Conservation (phyloP, 2,888 invertebrate species). For the Synanthedon tipuliformis region DNA sequence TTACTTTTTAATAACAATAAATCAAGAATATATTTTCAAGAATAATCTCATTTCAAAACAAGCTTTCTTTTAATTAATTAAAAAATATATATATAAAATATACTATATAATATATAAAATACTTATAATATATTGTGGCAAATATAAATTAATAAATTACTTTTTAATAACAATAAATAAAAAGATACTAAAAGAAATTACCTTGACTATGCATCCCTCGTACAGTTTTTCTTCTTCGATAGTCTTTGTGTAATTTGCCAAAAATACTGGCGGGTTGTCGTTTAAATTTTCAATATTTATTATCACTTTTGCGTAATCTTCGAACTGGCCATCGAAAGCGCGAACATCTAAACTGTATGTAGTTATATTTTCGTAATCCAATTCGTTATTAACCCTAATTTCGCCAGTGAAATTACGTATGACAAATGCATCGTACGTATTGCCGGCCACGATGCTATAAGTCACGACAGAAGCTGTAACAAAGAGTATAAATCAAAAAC, state of each 20-base stretch:
- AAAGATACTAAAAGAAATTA: constrained; percentile 26
- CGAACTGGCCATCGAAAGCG: constrained; percentile 86
- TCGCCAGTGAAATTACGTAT: constrained; percentile 89
- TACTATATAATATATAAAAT: too few relatives aligned
- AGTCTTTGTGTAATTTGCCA: constrained; percentile 77
- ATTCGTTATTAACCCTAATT: constrained; percentile 79
- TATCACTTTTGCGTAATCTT: constrained; percentile 84
- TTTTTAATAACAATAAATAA: too few relatives aligned
- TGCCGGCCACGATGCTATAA: constrained; percentile 90
- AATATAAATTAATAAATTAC: too few relatives aligned
- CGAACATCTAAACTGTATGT: constrained; percentile 85
- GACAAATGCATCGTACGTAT: constrained; percentile 85
- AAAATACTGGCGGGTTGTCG: constrained; percentile 91
- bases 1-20: too few relatives aligned
- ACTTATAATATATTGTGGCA: too few relatives aligned
- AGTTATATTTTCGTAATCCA: constrained; percentile 89
- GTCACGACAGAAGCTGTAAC: constrained; percentile 79
- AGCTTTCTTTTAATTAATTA: too few relatives aligned
- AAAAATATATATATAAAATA: too few relatives aligned
- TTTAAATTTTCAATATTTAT: constrained; percentile 92
- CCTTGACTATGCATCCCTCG: constrained; percentile 76
- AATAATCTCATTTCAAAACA: too few relatives aligned
- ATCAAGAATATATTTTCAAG: too few relatives aligned
- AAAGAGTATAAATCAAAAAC: constrained; percentile 1
- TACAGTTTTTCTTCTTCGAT: constrained; percentile 81